These are phyloP conservation scores for Embidobia sp. DNA, from an alignment of 2,888 invertebrate genomes.

Conservation along the genomic window DNA sequence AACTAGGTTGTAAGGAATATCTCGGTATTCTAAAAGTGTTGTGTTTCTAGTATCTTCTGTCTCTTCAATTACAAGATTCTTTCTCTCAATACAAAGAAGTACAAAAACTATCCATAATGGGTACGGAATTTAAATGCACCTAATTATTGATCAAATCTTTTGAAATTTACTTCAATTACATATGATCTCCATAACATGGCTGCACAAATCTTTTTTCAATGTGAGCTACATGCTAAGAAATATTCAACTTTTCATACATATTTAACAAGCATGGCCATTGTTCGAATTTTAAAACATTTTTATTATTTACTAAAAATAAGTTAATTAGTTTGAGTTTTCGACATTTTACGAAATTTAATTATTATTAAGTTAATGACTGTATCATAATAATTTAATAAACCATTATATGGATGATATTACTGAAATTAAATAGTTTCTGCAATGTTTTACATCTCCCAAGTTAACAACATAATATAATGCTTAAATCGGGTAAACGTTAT, in stretches of 20 bases:
- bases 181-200: constrained; percentile 30
- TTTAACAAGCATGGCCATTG: constrained; percentile 3
- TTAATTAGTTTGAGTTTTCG: too few species aligned
- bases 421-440: too few species aligned
- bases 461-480: too few species aligned
- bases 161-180: constrained; percentile 36
- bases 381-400: too few species aligned
- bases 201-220: constrained; percentile 35
- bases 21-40: constrained; percentile 52
- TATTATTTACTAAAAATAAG: too few species aligned
- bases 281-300: too few species aligned
- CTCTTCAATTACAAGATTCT: constrained; percentile 52
- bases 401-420: too few species aligned
- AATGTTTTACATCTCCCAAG: too few species aligned
- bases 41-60: constrained; percentile 48
- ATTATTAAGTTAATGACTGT: too few species aligned
- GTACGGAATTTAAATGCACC: constrained; percentile 25
- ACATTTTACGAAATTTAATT: too few species aligned
- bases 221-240: constrained; percentile 18
- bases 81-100: constrained; percentile 31
- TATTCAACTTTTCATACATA: constrained; percentile 35
- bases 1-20: constrained; percentile 60
- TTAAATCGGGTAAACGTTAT: too few species aligned
- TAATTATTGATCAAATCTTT: constrained; percentile 44
- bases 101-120: constrained; percentile 43